Base-by-base conservation (phyloP, 2,888 invertebrate species). In the Ephialtes manifestator region DNA sequence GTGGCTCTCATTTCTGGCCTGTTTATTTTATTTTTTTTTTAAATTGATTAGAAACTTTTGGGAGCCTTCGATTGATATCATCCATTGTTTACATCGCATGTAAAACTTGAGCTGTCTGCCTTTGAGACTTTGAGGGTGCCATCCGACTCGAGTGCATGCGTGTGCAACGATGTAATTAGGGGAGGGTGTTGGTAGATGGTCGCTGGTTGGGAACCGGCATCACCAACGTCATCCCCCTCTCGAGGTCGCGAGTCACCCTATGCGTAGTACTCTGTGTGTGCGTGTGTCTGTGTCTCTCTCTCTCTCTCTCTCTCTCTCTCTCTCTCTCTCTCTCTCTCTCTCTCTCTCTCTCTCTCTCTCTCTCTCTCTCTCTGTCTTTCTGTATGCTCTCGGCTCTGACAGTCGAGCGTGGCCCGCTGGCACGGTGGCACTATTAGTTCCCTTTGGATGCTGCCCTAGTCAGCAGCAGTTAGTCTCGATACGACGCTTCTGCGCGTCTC, bases 371-470 rank as follows among this genome's bases (percentile, higher is more conserved):
- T 60, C 31, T 15, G 63, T 39, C 48, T 89, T 78, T 72, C 78
- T 83, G 67, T 65, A 68, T 83, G 81, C 83, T 71, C 71, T 39
- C 76, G 60, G 68, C 51, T 87, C 89, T 88, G 90, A 90, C 90
- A 89, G 91, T 89, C 90, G 89, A 86, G 87, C 89, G 85, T 87
- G 89, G 89, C 89, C 84, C 88, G 89, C 89, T 89, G 83, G 80
- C 84, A 80, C 78, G 81, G 67, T 85, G 82, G 82, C 75, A 91
- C 91, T 92, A 92, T 92, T 93, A 93, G 92, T 92, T 91, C 89
- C 89, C 88, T 91, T 92, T 90, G 51, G 92, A 91, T 92, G 92
- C 91, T 91, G 91, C 89, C 89, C 89, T 88, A 90, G 91, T 91
- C 89, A 89, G 91, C 51, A 24, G 39, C 55, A 65, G 39, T 63